Conservation (phyloP, 2,797 vertebrate species). For the Hemibagrus guttatus region DNA sequence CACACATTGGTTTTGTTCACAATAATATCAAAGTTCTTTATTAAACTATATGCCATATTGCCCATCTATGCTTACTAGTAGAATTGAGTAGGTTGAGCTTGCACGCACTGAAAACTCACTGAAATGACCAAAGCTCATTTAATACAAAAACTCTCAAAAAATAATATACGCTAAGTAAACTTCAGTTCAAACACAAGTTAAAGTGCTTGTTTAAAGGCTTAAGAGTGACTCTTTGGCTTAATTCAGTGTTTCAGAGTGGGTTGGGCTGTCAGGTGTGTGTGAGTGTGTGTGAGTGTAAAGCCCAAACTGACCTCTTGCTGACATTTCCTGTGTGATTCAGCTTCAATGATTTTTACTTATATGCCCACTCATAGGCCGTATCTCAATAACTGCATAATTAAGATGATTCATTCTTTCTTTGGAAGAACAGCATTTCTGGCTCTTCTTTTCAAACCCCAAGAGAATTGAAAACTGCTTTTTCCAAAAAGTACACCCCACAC, state of each 20-base stretch:
- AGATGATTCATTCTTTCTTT: background rate
- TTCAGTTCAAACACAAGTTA: background rate
- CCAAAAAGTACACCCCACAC: background rate
- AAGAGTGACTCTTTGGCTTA: background rate
- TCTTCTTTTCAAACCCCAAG: background rate
- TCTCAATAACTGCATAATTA: background rate
- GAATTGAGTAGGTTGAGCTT: background rate
- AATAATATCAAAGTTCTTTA: background rate
- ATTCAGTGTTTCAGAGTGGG: background rate
- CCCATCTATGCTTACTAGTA: background rate
- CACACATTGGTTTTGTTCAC: background rate
- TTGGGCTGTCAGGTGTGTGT: background rate
- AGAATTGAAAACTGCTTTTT: background rate
- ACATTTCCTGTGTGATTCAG: background rate
- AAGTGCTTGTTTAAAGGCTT: background rate
- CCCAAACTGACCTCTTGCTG: conserved; percentile 10
- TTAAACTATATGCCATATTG: background rate
- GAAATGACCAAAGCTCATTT: background rate
- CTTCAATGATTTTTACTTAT: background rate
- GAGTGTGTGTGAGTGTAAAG: background rate
- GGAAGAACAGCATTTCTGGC: background rate
- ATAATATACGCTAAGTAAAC: background rate
- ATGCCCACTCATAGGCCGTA: background rate
- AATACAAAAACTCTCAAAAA: too few species aligned
- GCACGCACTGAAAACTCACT: background rate